Base-by-base conservation (phyloP, 2,888 invertebrate genomes). In the Mythimna albipuncta region DNA sequence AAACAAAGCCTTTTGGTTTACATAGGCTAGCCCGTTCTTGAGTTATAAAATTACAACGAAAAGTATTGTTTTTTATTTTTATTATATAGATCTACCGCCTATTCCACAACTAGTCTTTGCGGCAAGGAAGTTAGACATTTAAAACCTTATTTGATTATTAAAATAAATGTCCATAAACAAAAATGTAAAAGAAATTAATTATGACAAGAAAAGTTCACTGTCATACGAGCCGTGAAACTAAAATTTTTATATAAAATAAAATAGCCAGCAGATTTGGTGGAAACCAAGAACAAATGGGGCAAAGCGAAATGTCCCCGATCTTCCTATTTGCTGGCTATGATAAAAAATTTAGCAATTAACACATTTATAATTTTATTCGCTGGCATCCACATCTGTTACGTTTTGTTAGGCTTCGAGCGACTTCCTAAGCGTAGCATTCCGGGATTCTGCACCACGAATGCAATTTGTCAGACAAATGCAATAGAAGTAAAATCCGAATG, bases 311-410 rank as follows among this genome's bases (percentile, higher is more conserved):
- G 94, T 87, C 88, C 76, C 88, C 87, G 72, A 62, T 77, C 76
- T 74, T 84, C 73, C 74, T 73, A 77, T 63, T 76, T 68, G 68
- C 79, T 85, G 90, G 94, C 87, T 93, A 95, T 95, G 95, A 78
- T 44, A 61, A 41, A 41, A 61, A 13, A 61, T 13, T 41, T 61
- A 41, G 61, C 41, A 41, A 41, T 41, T 89, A 92, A 92, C 67
- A 85, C 88, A 83, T 38, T 90, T 11, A 87, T 92, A 84, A 82
- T 85, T 64, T 62, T 93, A 26, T 82, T 93, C 19, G 91, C 90
- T 21, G 84, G 89, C n/a, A 83, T 90, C 63, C 94, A 95, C 77
- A 73, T 94, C 10, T 88, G 74, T 59, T 72, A 85, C 41, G 91
- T 93, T 65, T 61, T 91, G 52, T 75, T 82, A 13, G 79, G 85